Evolutionary conservation across 2,113 vertebrate species (phyloP), one percentile per base, ranked within the genome.

Genomic region (Chaetodon auriga): DNA sequence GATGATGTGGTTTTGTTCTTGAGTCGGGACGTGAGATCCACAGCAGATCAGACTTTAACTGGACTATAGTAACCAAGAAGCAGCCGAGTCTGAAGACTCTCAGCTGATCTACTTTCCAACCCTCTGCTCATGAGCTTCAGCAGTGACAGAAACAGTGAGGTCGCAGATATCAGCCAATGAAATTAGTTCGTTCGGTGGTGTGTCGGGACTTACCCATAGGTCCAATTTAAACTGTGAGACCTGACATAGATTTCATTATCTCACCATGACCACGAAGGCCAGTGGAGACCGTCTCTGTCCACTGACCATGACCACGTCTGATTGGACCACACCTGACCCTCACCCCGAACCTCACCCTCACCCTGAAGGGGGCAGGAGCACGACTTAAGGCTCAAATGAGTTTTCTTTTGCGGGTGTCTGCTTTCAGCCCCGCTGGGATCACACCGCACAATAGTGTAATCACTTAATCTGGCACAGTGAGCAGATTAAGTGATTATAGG

Each of bases 401-500:
- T 61, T 64, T 41, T 6, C 11, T 63, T 49, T 53, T 13, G 45
- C 23, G 46, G 13, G 25, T 74, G 71, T 74, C 57, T 36, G 71
- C 11, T 49, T 61, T 75, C 55, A 30, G 41, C 23, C 9, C 36
- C 36, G 2, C 64, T 15, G 10, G 35, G 35, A 54, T 69, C 30
- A 43, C 3, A 57, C 21, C 3, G 51, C 35, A 63, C 72, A 75
- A 62, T 25, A 7, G 23, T 19, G 11, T 77, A 66, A 77, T 66
- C 61, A 25, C 49, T 55, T 77, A 53, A 66, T 55, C 18, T 45
- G n/a, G 38, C 60, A 36, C 73, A 23, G 46, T 15, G 30, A 30
- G 11, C 35, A 53, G 58, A 75, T 75, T 75, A 75, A 41, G 2
- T 23, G 60, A 65, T 43, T 43, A 64, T n/a, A 63, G 48, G 19